Conservation (phyloP, 92 coral and sea anemone species). For the Zoanthus gigantus region DNA sequence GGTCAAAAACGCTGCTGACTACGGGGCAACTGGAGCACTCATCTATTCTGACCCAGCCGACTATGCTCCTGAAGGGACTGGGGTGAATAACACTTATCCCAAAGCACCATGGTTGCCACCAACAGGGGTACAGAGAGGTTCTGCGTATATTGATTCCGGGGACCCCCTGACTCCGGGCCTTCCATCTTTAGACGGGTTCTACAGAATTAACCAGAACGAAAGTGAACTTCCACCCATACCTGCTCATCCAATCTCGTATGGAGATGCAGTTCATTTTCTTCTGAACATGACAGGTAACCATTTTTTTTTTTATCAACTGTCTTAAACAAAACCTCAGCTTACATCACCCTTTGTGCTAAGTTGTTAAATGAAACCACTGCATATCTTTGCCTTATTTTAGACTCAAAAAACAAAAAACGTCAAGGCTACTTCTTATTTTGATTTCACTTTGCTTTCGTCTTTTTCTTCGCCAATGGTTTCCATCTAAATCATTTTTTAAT, state of each 20-base stretch:
- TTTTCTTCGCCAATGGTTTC: too few relatives aligned
- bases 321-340: too few relatives aligned
- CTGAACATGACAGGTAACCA: conserved; percentile 53
- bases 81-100: conserved; percentile 76
- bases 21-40: conserved; percentile 87
- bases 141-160: conserved; percentile 69
- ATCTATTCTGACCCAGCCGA: conserved; percentile 91
- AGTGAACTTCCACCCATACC: conserved; percentile 88
- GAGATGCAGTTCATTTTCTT: conserved; percentile 86
- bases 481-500: too few relatives aligned
- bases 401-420: too few relatives aligned
- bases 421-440: too few relatives aligned
- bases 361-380: too few relatives aligned
- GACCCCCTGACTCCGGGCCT: conserved; percentile 95
- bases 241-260: conserved; percentile 93
- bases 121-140: conserved; percentile 87
- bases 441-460: too few relatives aligned
- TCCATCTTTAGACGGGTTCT: conserved; percentile 85
- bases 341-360: too few relatives aligned
- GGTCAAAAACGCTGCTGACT: conserved; percentile 65
- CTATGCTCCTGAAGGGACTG: conserved; percentile 73
- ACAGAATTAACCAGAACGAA: conserved; percentile 57
- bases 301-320: too few relatives aligned
- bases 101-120: conserved; percentile 86
- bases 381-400: too few relatives aligned